Percentiles rank a stretch among this genome's conserved stretches.
Conservation (phyloP, 2,888 invertebrate species). For the Meiosimyza decipiens region DNA sequence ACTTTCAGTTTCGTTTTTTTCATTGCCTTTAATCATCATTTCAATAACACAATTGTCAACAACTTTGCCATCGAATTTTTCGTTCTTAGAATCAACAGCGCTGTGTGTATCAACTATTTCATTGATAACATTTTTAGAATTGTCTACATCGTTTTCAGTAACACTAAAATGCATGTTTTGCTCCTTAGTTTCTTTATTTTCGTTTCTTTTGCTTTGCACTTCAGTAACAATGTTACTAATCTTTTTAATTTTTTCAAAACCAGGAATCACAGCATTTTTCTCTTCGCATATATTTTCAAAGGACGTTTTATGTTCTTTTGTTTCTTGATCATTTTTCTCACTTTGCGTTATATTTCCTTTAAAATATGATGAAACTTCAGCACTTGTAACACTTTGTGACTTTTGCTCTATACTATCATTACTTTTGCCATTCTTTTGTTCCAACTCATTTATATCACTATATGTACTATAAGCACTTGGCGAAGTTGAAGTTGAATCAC, state of each 20-base stretch:
- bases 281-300: slow-evolving; percentile 1
- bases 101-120: too few species aligned
- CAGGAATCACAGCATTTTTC: too few species aligned
- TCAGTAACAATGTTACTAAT: too few species aligned
- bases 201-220: too few species aligned
- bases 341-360: background rate
- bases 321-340: background rate
- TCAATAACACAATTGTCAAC: too few species aligned
- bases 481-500: background rate
- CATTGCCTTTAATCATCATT: too few species aligned
- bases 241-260: too few species aligned
- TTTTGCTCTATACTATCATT: background rate
- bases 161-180: background rate
- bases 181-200: too few species aligned
- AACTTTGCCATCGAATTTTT: too few species aligned
- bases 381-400: background rate
- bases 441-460: background rate
- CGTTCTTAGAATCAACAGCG: too few species aligned
- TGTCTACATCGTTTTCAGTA: background rate
- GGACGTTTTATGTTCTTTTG: background rate
- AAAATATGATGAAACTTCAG: slow-evolving; percentile 5
- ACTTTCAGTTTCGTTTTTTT: too few species aligned
- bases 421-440: background rate
- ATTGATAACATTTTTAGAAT: background rate
- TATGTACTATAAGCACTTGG: slow-evolving; percentile 1